Evolutionary conservation across 2,797 vertebrate species (phyloP).

Genomic region (Cossypha dichroa): DNA sequence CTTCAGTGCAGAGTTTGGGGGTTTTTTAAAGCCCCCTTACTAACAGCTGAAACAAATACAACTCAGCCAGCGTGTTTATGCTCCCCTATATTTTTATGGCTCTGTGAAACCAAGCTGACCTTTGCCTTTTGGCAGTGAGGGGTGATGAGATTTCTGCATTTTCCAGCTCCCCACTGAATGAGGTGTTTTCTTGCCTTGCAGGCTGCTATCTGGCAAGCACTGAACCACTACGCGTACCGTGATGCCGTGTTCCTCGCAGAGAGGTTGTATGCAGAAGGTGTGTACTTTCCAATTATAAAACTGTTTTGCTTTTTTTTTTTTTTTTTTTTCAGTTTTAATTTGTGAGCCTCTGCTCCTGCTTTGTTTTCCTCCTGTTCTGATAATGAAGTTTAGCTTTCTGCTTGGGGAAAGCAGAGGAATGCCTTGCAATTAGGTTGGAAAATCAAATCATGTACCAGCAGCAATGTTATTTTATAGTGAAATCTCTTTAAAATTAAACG

Average conservation of each 20-base stretch:
- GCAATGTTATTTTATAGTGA: background rate
- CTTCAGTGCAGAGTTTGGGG: background rate
- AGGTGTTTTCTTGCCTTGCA: conserved; percentile 57
- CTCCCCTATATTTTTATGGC: background rate
- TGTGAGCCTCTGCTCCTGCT: background rate
- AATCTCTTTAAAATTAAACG: background rate
- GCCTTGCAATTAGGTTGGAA: background rate
- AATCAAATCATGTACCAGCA: background rate
- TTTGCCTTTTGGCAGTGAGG: background rate
- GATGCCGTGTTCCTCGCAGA: conserved; percentile 97
- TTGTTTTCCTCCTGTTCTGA: background rate
- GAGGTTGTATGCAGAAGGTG: conserved; percentile 96
- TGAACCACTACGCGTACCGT: conserved; percentile 97
- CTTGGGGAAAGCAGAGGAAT: background rate
- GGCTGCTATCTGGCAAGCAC: conserved; percentile 99
- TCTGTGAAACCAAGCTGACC: background rate
- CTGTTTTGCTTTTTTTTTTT: background rate
- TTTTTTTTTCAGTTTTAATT: background rate
- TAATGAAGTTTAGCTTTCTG: background rate
- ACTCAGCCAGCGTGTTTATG: background rate
- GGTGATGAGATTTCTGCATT: background rate
- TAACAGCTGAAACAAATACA: background rate
- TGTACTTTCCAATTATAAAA: background rate
- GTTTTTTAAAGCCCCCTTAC: background rate
- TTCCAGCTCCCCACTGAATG: background rate